phyloP scores from a whole-genome alignment of 2,113 vertebrate genomes.

The Hystrix brachyura region DNA sequence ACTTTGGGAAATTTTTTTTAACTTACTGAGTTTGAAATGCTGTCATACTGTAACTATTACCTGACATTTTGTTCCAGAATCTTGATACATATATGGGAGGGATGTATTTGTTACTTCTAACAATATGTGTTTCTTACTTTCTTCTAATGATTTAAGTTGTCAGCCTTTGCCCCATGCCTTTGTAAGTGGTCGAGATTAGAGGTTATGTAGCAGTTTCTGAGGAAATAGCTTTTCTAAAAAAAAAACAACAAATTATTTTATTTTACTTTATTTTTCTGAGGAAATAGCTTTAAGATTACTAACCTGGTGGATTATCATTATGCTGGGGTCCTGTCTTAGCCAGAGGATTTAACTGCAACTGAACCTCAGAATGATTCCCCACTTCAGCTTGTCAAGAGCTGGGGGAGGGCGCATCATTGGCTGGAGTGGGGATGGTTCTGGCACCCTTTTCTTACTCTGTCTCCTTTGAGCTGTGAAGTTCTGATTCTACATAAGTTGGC shows the following conservation, averaged over 20 bases:
- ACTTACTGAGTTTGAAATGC: neutral
- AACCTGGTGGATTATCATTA: neutral
- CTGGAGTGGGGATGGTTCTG: rapidly evolving
- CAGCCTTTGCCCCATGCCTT: neutral
- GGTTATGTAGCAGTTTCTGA: slow-evolving; percentile 60
- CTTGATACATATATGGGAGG: neutral
- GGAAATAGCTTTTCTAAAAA: neutral
- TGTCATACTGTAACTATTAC: neutral
- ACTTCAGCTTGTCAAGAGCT: neutral
- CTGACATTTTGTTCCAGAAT: neutral
- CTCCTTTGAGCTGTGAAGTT: neutral
- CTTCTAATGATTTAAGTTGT: neutral
- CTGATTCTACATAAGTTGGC: neutral
- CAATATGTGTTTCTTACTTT: neutral
- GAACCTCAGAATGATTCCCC: neutral
- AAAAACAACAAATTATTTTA: too few species aligned
- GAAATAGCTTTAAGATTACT: neutral
- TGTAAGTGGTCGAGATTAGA: slow-evolving; percentile 49
- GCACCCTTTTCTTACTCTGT: neutral
- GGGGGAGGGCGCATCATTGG: neutral
- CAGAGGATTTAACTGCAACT: neutral
- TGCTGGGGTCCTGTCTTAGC: neutral
- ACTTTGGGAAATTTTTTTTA: neutral
- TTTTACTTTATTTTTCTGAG: slow-evolving; percentile 14
- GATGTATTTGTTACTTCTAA: neutral